Evolutionary conservation across 2,888 invertebrate species (phyloP).

Genomic region (Erebia aethiops): DNA sequence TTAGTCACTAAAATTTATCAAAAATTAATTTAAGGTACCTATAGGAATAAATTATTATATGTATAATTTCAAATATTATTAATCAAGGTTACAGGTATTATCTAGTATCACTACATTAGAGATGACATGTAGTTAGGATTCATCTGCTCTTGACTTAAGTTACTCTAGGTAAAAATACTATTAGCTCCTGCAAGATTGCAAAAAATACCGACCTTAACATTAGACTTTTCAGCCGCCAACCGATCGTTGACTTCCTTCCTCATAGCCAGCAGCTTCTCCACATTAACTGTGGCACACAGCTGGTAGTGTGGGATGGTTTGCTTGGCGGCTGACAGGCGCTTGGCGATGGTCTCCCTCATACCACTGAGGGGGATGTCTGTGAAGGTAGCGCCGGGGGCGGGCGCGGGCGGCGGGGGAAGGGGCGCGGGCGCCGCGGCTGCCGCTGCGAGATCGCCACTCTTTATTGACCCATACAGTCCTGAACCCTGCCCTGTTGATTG

Average conservation of each 20-base stretch:
- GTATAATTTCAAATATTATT: no score
- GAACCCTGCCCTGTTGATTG: conserved; percentile 84
- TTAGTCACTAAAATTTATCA: no score
- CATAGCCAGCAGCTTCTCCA: conserved; percentile 91
- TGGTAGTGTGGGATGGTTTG: conserved; percentile 99
- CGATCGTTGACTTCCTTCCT: conserved; percentile 91
- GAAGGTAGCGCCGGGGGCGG: conserved; percentile 79
- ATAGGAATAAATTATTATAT: no score
- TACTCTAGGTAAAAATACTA: no score
- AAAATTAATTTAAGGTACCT: no score
- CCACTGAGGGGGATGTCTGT: conserved; percentile 92
- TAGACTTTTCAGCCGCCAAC: conserved; percentile 87
- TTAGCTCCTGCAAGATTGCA: background rate
- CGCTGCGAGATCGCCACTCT: conserved; percentile 88
- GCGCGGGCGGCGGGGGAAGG: conserved; percentile 54
- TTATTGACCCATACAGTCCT: conserved; percentile 92
- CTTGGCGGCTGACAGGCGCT: conserved; percentile 93
- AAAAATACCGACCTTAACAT: conserved; percentile 81
- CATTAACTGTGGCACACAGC: conserved; percentile 91
- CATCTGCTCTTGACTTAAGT: no score
- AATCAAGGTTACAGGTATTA: no score
- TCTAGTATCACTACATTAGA: no score
- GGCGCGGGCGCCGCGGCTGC: conserved; percentile 47
- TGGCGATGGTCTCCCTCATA: conserved; percentile 94
- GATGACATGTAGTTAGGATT: no score